Base-by-base conservation (phyloP, 2,113 vertebrate genomes). In the Okapia johnstoni region DNA sequence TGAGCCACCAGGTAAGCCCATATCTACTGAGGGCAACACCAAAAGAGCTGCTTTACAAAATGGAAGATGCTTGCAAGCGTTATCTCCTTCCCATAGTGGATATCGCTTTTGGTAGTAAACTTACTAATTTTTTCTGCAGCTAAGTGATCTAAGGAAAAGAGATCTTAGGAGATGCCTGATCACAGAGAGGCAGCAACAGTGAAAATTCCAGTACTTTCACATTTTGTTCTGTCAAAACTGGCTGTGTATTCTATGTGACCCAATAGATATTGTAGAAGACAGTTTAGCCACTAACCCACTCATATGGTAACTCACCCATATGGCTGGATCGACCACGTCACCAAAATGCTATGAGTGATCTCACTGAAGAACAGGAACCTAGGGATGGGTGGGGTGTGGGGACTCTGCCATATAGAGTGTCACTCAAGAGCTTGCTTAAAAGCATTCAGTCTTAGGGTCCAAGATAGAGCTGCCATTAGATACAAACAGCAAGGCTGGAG, bases 361-460 rank as follows among this genome's bases (percentile, higher is more conserved):
- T n/a, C 14, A 25, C 0, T 1, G 15, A 57, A 89, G 21, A 55
- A 4, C 17, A 80, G 36, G 4, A 48, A 3, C 4, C 19, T 30
- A 83, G 25, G 33, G 2, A 4, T 46, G 25, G 3, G 2, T 5
- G 7, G 5, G 2, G 1, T 15, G 13, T 23, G 8, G 11, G 3
- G 5, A n/a, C 23, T 33, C 19, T 40, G 7, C 13, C n/a, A 25
- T 36, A 43, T 25, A 13, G 25, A 76, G 3, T 19, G 23, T 28
- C 7, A 46, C 6, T 36, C 2, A 80, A 28, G 19, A 48, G 15
- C 15, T n/a, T 40, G 16, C 76, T 54, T 70, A 30, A 10, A 73
- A 54, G 3, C 8, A 19, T 2, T 33, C 12, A 14, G 60, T 40
- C 1, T 70, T 61, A 19, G 8, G 6, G 5, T n/a, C 5, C 19